A percentile compares a stretch with the other conserved stretches of the same genome.
phyloP scores from a whole-genome alignment of 2,113 vertebrate species.

The Gobio gobio region DNA sequence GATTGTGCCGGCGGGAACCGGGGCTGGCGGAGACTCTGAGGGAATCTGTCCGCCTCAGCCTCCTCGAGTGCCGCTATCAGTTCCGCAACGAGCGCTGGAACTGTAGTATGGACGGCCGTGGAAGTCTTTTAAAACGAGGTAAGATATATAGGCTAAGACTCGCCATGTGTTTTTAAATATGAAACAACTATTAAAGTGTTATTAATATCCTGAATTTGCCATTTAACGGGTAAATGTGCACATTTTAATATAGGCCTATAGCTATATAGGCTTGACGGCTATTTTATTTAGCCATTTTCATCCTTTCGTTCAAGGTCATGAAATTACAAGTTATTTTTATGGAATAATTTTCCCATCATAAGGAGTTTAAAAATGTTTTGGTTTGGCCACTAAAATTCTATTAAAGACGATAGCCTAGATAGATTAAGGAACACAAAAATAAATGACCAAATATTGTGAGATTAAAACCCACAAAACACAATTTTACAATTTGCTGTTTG shows the following conservation, averaged over 20 bases:
- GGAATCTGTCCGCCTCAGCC: conserved; percentile 89
- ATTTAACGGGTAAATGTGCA: neutral
- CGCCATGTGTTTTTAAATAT: neutral
- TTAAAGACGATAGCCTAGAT: too few relatives aligned
- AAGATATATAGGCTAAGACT: conserved; percentile 28
- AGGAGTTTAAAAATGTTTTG: too few relatives aligned
- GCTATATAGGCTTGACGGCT: neutral
- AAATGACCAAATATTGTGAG: neutral
- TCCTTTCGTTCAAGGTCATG: neutral
- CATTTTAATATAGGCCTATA: neutral
- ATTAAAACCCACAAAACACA: neutral
- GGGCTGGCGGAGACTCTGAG: conserved; percentile 92
- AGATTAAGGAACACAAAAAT: neutral
- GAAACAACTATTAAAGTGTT: neutral
- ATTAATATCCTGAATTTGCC: neutral
- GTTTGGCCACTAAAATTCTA: too few relatives aligned
- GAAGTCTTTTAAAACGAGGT: conserved; percentile 94
- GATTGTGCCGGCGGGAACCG: conserved; percentile 90
- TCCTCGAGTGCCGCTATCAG: conserved; percentile 94
- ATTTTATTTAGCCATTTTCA: neutral
- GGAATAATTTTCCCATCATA: neutral
- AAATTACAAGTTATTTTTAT: neutral
- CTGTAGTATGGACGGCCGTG: conserved; percentile 93
- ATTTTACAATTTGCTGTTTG: conserved; percentile 9
- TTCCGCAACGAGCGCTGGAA: conserved; percentile 97